Conservation (phyloP, 2,113 vertebrate genomes). For the Himantopus leucocephalus region DNA sequence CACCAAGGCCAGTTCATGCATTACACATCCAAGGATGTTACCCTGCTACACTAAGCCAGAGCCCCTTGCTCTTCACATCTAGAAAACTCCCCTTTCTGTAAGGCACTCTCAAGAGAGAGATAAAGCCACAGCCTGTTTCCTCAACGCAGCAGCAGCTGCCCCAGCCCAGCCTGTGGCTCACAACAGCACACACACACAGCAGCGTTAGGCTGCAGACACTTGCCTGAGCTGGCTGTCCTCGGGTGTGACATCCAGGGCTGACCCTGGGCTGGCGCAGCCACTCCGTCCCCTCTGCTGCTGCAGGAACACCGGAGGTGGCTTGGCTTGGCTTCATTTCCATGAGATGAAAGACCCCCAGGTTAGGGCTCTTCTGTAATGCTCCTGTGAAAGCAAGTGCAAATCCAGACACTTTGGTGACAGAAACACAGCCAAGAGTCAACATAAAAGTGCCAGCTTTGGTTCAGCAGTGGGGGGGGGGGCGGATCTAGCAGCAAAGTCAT, state of each 20-base stretch:
- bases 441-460: slow-evolving; percentile 49
- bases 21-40: accelerated
- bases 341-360: neutral
- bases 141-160: accelerated
- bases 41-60: neutral
- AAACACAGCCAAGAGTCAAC: slow-evolving; percentile 3
- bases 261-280: accelerated
- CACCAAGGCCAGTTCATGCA: neutral
- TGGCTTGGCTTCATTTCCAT: neutral
- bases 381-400: slow-evolving; percentile 37
- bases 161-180: neutral
- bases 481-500: neutral
- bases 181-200: neutral
- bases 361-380: neutral
- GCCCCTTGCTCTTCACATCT: accelerated
- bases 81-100: neutral
- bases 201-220: accelerated
- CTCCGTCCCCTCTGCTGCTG: neutral
- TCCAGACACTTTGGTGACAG: slow-evolving; percentile 46
- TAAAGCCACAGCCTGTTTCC: neutral
- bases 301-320: neutral
- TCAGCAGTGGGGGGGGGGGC: neutral
- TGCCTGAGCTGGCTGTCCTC: neutral
- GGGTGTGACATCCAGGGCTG: neutral
- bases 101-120: too few species aligned